These are phyloP conservation scores for Laticauda colubrina DNA, from an alignment of 2,113 vertebrate species.

Conservation along the genomic window DNA sequence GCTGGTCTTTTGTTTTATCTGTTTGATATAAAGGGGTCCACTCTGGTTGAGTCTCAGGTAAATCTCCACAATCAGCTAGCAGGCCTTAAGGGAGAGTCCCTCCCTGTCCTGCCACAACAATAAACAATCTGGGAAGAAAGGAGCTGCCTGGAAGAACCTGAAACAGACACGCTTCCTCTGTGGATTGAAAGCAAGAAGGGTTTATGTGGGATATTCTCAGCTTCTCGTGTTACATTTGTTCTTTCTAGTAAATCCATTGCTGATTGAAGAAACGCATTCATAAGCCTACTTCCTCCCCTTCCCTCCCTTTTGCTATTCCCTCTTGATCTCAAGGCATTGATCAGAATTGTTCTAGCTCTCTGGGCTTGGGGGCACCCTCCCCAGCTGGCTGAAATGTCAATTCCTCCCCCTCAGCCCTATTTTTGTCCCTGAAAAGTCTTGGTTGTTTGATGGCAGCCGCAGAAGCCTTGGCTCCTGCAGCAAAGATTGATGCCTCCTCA, in stretches of 20 bases:
- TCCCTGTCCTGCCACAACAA: neutral
- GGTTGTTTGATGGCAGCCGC: slow-evolving; percentile 51
- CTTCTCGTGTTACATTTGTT: slow-evolving; percentile 28
- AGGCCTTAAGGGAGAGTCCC: neutral
- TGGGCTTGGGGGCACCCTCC: neutral
- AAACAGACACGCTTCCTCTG: neutral
- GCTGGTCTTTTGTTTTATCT: neutral
- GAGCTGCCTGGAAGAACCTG: neutral
- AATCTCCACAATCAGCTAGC: neutral
- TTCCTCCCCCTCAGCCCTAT: slow-evolving; percentile 42
- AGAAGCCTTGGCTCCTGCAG: slow-evolving; percentile 35
- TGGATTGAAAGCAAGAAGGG: slow-evolving; percentile 6
- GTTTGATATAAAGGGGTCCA: neutral
- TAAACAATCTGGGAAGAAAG: neutral
- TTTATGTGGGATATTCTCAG: slow-evolving; percentile 21
- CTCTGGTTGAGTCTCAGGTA: neutral
- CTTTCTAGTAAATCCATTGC: neutral
- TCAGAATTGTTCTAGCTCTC: neutral
- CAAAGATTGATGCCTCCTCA: slow-evolving; percentile 74
- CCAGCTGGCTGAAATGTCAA: slow-evolving; percentile 7
- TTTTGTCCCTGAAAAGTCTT: slow-evolving; percentile 59
- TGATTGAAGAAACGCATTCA: slow-evolving; percentile 22
- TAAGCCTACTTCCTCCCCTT: neutral
- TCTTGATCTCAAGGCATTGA: slow-evolving; percentile 21
- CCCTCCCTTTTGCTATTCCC: neutral